Evolutionary conservation across 2,113 vertebrate genomes (phyloP).

Genomic region (Gavia stellata): DNA sequence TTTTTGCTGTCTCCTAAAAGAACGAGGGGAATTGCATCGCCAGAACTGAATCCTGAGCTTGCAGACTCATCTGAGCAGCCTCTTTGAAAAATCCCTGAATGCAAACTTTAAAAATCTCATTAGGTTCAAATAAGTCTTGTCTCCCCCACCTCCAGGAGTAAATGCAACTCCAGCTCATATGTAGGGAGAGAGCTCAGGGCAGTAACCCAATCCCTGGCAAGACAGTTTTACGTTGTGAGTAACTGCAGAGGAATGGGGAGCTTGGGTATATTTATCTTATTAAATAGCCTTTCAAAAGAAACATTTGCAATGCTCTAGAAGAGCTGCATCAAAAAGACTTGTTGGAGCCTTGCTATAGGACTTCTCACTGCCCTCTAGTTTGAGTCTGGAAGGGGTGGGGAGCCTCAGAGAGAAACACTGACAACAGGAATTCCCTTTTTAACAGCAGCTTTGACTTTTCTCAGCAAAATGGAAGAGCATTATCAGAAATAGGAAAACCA

Average conservation of each 20-base stretch:
- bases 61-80: background rate
- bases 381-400: background rate
- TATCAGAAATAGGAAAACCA: background rate
- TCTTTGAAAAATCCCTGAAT: background rate
- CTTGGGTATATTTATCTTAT: constrained; percentile 73
- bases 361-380: background rate
- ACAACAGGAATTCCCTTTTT: background rate
- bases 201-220: constrained; percentile 68
- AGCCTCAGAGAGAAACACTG: background rate
- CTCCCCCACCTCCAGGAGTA: background rate
- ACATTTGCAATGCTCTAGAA: background rate
- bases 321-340: background rate
- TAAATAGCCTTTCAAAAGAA: constrained; percentile 42
- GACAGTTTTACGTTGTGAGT: constrained; percentile 67
- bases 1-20: background rate
- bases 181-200: background rate
- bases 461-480: background rate
- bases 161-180: background rate
- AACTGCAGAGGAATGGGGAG: constrained; percentile 75
- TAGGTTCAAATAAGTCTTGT: background rate
- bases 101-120: background rate
- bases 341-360: background rate
- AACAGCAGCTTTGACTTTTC: background rate
- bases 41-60: background rate
- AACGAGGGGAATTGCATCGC: background rate